Percentiles rank a stretch among this genome's conserved stretches.
These are phyloP conservation scores for Nibea coibor DNA, from an alignment of 2,113 vertebrate species.

Conservation along the genomic window DNA sequence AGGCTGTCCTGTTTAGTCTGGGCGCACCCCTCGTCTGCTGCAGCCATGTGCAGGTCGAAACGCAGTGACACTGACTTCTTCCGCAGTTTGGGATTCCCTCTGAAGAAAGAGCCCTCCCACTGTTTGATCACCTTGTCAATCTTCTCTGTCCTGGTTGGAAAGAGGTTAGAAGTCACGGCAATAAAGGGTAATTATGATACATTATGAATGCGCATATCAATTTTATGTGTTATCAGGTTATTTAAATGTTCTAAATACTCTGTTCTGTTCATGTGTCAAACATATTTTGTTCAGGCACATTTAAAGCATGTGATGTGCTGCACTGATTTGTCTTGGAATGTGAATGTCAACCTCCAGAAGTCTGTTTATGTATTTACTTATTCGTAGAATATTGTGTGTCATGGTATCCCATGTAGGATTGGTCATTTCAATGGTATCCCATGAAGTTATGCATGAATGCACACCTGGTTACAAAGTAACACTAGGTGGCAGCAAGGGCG, in stretches of 20 bases:
- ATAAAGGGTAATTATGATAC: not conserved
- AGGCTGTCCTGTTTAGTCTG: slow-evolving; percentile 87
- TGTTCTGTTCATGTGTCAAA: not conserved
- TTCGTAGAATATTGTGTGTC: not conserved
- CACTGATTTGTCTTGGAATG: not conserved
- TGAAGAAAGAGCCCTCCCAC: slow-evolving; percentile 99
- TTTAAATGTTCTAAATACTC: not conserved
- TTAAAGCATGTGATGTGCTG: not conserved
- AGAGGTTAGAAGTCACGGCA: not conserved
- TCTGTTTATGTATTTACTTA: not conserved
- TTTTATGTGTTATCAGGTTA: not conserved
- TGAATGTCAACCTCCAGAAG: not conserved
- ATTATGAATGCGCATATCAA: not conserved
- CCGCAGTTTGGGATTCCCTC: slow-evolving; percentile 94
- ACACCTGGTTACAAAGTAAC: not conserved
- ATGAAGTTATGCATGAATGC: not conserved
- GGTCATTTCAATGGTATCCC: not conserved
- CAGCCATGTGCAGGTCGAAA: slow-evolving; percentile 95
- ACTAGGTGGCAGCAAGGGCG: slow-evolving; percentile 37
- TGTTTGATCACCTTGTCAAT: slow-evolving; percentile 96
- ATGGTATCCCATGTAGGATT: not conserved
- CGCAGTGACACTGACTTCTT: slow-evolving; percentile 98
- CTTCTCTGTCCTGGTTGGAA: slow-evolving; percentile 89
- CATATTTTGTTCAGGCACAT: not conserved
- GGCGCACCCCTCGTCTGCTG: slow-evolving; percentile 89